Conservation (phyloP, 1,140 invertebrate genomes). For the Agrypnia vestita region DNA sequence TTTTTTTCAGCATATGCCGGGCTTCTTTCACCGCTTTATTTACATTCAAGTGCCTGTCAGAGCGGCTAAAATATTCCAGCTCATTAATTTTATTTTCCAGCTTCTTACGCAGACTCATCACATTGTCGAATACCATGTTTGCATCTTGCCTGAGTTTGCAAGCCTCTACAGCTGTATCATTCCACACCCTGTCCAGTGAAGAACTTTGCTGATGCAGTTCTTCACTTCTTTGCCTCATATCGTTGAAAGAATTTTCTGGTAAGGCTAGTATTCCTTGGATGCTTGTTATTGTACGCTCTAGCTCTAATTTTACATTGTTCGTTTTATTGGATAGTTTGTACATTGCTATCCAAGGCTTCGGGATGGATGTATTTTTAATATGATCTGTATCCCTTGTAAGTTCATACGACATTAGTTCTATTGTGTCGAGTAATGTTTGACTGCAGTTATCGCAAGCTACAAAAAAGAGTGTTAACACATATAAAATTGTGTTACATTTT, state of each 20-base stretch:
- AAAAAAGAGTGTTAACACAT: slow-evolving; percentile 60
- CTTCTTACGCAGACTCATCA: slow-evolving; percentile 50
- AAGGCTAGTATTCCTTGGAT: slow-evolving; percentile 42
- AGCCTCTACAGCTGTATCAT: slow-evolving; percentile 47
- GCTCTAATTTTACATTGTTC: slow-evolving; percentile 38
- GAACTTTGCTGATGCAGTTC: neutral
- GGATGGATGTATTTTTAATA: slow-evolving; percentile 78
- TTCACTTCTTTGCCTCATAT: slow-evolving; percentile 43
- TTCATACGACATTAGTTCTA: slow-evolving; percentile 76
- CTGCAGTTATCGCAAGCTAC: slow-evolving; percentile 95
- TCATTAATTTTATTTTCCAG: slow-evolving; percentile 66
- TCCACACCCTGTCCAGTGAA: slow-evolving; percentile 32
- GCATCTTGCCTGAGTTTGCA: slow-evolving; percentile 56
- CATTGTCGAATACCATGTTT: slow-evolving; percentile 56
- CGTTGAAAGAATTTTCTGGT: slow-evolving; percentile 45
- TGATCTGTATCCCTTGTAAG: slow-evolving; percentile 73
- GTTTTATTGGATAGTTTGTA: slow-evolving; percentile 70
- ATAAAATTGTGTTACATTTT: neutral
- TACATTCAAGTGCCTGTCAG: slow-evolving; percentile 75
- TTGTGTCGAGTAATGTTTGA: slow-evolving; percentile 83
- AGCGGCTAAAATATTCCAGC: slow-evolving; percentile 73
- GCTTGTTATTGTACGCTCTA: slow-evolving; percentile 23
- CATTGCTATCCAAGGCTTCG: slow-evolving; percentile 82
- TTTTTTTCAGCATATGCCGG: slow-evolving; percentile 72
- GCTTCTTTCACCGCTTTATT: slow-evolving; percentile 76